phyloP scores from a whole-genome alignment of 2,797 vertebrate genomes.

The Monodelphis domestica region DNA sequence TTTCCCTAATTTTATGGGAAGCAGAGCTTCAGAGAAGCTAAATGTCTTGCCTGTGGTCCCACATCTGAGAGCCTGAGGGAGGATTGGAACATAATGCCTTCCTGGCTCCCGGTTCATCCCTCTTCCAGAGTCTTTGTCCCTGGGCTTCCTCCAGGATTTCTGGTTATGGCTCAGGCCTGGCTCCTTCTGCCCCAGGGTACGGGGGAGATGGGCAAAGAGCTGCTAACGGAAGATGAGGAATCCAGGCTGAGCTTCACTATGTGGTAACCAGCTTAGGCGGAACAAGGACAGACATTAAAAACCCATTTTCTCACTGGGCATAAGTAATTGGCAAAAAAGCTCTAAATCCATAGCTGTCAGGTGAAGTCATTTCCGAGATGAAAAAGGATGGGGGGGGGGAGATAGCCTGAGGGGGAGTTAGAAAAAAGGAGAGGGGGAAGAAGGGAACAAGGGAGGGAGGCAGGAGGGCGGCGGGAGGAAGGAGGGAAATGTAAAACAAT shows the following conservation, averaged over 20 bases:
- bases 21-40: background rate
- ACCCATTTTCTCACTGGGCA: slow-evolving; percentile 71
- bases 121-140: background rate
- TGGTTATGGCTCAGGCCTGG: background rate
- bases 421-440: background rate
- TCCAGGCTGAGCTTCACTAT: background rate
- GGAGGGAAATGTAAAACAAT: background rate
- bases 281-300: slow-evolving; percentile 67
- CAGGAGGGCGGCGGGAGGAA: slow-evolving; percentile 23
- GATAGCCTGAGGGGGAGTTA: slow-evolving; percentile 21
- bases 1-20: background rate
- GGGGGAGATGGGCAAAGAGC: background rate
- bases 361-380: slow-evolving; percentile 75
- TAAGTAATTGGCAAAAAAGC: slow-evolving; percentile 76
- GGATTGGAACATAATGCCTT: background rate
- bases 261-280: slow-evolving; percentile 53
- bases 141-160: background rate
- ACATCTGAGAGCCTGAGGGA: background rate
- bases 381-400: slow-evolving; percentile 44
- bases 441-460: background rate
- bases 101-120: background rate
- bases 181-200: background rate
- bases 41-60: background rate
- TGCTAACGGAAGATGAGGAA: background rate
- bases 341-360: slow-evolving; percentile 72